Base-by-base conservation (phyloP, 1,140 invertebrate species). In the Whitmania pigra region DNA sequence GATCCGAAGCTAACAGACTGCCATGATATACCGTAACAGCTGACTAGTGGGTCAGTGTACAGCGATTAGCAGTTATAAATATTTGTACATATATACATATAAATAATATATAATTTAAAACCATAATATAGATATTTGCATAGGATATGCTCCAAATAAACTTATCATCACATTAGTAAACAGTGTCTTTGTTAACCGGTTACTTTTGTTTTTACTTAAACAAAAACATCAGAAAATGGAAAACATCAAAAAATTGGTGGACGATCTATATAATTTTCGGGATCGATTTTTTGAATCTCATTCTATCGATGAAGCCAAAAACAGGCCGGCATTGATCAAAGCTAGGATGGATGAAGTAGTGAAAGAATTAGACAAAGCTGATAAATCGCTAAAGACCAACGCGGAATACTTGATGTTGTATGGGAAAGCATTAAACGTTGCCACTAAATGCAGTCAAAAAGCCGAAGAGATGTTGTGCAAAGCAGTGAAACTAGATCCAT, bases 401-500 rank as follows among this genome's bases (percentile, higher is more conserved):
- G 88, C 89, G 1, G 85, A 87, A 72, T 90, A 88, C 82, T 86
- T 88, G 72, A 89, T 88, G 79, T 82, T 92, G 71, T 87, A 87
- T 77, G 92, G 91, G 2, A 87, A 87, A 78, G 86, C 88, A 31
- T 84, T 91, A 54, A 93, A 93, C 83, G 87, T 92, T 0, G 81
- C 85, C n/a, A 83, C 87, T 5, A 83, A 86, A 49, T 89, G 88
- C 81, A 86, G 86, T 76, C 80, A 85, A 43, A 85, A 88, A 76
- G 89, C 90, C 0, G 87, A 88, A 74, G 88, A 90, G 76, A 83
- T 86, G 40, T 81, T 93, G 27, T 89, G 89, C 40, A 90, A 90
- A 83, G 88, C 90, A 66, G 88, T 93, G 0, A 93, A 93, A 83
- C 82, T 93, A 22, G 88, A 92, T 79, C 90, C 90, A 18, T 89